Conservation (phyloP, 1,140 invertebrate species). For the Melipona quadrifasciata region DNA sequence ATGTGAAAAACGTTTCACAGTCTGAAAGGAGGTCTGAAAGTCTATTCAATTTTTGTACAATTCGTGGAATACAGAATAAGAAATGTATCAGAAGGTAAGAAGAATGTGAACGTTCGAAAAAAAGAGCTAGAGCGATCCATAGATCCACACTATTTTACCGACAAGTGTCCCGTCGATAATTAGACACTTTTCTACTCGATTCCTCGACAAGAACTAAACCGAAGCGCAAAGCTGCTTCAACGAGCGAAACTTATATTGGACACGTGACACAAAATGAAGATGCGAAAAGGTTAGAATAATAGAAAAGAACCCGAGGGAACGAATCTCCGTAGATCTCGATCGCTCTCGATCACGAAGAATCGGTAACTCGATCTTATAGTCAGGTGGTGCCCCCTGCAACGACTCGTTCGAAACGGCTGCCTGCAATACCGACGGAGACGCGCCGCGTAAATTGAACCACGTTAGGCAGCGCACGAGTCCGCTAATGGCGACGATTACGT, state of each 20-base stretch:
- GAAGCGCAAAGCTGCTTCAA: too few relatives aligned
- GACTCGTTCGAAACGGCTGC: neutral
- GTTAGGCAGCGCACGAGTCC: too few relatives aligned
- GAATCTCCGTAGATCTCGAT: neutral
- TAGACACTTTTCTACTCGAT: neutral
- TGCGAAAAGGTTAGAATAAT: too few relatives aligned
- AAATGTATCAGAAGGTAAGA: neutral
- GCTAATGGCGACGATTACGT: constrained; percentile 37
- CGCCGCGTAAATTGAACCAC: constrained; percentile 45
- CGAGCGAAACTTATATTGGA: neutral
- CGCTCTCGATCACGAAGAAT: constrained; percentile 28
- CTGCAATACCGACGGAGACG: constrained; percentile 33
- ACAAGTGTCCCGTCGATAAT: constrained; percentile 44
- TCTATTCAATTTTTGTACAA: neutral
- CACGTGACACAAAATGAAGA: neutral
- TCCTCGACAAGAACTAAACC: neutral
- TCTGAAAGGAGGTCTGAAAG: neutral
- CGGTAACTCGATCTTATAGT: constrained; percentile 52
- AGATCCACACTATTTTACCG: constrained; percentile 27
- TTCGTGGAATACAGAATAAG: neutral
- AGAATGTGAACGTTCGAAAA: neutral
- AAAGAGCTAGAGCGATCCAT: neutral
- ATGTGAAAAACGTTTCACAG: neutral
- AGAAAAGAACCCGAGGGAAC: neutral
- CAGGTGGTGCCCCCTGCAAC: constrained; percentile 47